Conservation (phyloP, 2,113 vertebrate species). For the Clupea harengus region DNA sequence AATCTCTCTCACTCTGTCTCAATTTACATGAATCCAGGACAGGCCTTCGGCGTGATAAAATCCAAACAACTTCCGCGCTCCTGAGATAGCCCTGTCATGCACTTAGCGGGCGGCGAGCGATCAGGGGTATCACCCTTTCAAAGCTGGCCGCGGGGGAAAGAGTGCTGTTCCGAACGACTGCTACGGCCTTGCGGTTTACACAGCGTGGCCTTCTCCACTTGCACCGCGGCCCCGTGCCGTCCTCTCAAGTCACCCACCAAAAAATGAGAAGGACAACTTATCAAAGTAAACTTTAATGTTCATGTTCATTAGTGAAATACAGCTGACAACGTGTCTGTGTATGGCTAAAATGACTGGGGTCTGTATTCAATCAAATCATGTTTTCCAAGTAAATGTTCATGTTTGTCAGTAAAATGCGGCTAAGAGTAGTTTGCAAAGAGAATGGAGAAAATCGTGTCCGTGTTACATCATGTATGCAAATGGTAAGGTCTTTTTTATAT, state of each 20-base stretch:
- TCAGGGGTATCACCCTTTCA: constrained; percentile 72
- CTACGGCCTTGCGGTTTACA: not conserved
- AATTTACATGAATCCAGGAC: constrained; percentile 65
- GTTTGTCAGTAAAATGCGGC: no score
- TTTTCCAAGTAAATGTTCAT: no score
- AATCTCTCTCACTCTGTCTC: constrained; percentile 60
- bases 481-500: not conserved
- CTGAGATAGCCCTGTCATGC: constrained; percentile 66
- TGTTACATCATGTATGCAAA: not conserved
- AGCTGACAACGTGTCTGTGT: not conserved
- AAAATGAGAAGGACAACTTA: not conserved
- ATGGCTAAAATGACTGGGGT: not conserved
- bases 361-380: no score
- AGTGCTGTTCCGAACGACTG: not conserved
- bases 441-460: not conserved
- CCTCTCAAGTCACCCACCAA: not conserved
- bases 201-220: not conserved
- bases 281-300: not conserved
- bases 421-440: no score
- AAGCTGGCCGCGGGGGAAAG: constrained; percentile 55
- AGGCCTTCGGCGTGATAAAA: constrained; percentile 62
- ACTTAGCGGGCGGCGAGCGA: constrained; percentile 65
- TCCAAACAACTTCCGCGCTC: constrained; percentile 70
- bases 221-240: not conserved
- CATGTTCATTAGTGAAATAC: not conserved